These are phyloP conservation scores for Sinopyrophorus schimmeli DNA, from an alignment of 2,888 invertebrate genomes.

Conservation along the genomic window DNA sequence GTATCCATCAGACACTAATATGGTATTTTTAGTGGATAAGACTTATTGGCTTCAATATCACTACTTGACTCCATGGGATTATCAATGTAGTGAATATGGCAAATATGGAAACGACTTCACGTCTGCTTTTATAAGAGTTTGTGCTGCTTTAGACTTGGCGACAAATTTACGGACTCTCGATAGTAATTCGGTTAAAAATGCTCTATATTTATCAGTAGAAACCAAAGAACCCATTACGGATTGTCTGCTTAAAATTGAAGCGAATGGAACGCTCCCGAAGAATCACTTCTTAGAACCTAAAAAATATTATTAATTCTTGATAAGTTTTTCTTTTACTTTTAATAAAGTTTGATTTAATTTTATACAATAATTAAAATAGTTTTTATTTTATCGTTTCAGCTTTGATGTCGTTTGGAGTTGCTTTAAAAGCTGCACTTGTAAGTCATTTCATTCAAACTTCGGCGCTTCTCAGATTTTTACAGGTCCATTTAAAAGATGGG, in stretches of 20 bases:
- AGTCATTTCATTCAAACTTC: no score
- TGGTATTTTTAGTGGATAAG: slow-evolving; percentile 74
- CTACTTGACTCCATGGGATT: slow-evolving; percentile 77
- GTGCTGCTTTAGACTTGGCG: slow-evolving; percentile 69
- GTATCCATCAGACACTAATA: slow-evolving; percentile 71
- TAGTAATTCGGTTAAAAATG: slow-evolving; percentile 64
- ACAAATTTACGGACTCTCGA: slow-evolving; percentile 67
- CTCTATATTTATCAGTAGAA: slow-evolving; percentile 63
- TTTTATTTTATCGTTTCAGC: no score
- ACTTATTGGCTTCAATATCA: slow-evolving; percentile 83
- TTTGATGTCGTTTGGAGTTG: no score
- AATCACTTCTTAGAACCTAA: slow-evolving; percentile 42
- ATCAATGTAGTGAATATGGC: slow-evolving; percentile 81
- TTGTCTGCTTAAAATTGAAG: slow-evolving; percentile 60
- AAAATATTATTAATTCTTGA: slow-evolving; percentile 31
- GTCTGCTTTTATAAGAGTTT: slow-evolving; percentile 70
- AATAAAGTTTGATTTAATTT: no score
- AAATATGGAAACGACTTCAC: slow-evolving; percentile 70
- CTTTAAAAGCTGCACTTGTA: no score
- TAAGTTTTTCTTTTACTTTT: no score
- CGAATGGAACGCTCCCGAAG: slow-evolving; percentile 53
- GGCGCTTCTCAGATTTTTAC: no score
- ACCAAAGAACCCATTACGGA: slow-evolving; percentile 60
- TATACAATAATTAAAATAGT: no score
- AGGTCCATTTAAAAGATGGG: no score